Evolutionary conservation across 1,140 invertebrate species (phyloP).

Genomic region (Muscidifurax raptorellus): DNA sequence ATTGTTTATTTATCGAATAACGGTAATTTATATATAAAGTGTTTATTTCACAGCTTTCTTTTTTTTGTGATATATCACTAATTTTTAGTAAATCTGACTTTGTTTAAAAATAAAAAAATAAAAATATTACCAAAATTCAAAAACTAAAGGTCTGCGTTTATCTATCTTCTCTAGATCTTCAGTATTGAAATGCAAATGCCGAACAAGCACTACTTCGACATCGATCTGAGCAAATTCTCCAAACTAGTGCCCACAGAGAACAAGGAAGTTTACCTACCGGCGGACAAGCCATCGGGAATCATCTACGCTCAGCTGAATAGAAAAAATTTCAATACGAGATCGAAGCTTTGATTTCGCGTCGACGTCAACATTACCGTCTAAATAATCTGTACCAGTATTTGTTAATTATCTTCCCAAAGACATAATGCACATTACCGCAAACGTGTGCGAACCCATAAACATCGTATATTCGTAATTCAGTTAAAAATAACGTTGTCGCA

Average conservation of each 20-base stretch:
- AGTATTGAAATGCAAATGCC: slow-evolving; percentile 86
- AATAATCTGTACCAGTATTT: not conserved
- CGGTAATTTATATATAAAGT: too few relatives aligned
- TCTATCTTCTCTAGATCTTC: slow-evolving; percentile 75
- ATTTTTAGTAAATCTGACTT: too few relatives aligned
- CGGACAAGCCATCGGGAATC: slow-evolving; percentile 85
- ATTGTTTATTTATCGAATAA: too few relatives aligned
- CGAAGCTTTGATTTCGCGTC: slow-evolving; percentile 72
- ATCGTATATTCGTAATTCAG: too few relatives aligned
- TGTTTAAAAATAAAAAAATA: too few relatives aligned
- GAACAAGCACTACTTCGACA: slow-evolving; percentile 86
- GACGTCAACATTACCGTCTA: not conserved
- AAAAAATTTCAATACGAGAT: slow-evolving; percentile 76
- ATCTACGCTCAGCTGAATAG: slow-evolving; percentile 82
- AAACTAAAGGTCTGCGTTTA: too few relatives aligned
- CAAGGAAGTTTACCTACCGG: slow-evolving; percentile 83
- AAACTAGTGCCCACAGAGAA: slow-evolving; percentile 78
- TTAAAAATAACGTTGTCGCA: too few relatives aligned
- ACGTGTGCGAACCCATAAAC: too few relatives aligned
- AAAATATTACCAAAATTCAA: too few relatives aligned
- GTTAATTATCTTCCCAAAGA: not conserved
- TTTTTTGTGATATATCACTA: too few relatives aligned
- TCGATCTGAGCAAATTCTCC: slow-evolving; percentile 83
- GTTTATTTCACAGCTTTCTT: too few relatives aligned
- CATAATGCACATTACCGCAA: too few relatives aligned